Evolutionary conservation across 2,113 vertebrate genomes (phyloP).

Genomic region (Halcyon senegalensis): DNA sequence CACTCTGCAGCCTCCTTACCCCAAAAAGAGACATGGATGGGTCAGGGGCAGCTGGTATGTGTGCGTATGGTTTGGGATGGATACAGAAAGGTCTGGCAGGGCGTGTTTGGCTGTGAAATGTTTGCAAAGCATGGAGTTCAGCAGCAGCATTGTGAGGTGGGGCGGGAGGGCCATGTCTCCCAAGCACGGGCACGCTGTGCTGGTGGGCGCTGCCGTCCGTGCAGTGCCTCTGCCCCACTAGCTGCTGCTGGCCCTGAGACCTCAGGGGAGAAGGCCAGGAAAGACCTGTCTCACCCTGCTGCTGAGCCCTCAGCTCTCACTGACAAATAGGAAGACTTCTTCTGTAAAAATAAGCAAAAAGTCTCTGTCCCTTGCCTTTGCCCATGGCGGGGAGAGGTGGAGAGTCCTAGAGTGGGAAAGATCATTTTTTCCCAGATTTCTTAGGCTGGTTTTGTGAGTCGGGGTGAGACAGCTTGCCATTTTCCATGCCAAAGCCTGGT

Average conservation of each 20-base stretch:
- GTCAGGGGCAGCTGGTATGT: background rate
- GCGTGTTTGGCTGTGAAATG: background rate
- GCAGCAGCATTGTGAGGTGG: background rate
- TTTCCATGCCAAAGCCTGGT: background rate
- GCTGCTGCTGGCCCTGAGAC: background rate
- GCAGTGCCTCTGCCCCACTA: background rate
- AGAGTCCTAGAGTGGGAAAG: background rate
- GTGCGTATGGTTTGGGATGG: background rate
- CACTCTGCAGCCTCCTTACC: background rate
- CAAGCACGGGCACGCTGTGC: accelerated
- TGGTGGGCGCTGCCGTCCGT: background rate
- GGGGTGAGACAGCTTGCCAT: background rate
- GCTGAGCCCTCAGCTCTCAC: background rate
- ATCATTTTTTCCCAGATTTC: background rate
- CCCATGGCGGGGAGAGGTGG: accelerated
- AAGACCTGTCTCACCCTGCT: background rate
- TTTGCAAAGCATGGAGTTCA: background rate
- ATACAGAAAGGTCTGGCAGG: too few species aligned
- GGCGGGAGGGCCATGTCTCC: accelerated
- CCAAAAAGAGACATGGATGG: background rate
- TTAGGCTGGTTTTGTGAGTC: background rate
- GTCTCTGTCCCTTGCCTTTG: background rate
- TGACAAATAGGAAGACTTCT: background rate
- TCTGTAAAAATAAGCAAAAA: background rate
- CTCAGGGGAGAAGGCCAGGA: background rate